Base-by-base conservation (phyloP, 2,113 vertebrate genomes). In the Pterocles gutturalis region DNA sequence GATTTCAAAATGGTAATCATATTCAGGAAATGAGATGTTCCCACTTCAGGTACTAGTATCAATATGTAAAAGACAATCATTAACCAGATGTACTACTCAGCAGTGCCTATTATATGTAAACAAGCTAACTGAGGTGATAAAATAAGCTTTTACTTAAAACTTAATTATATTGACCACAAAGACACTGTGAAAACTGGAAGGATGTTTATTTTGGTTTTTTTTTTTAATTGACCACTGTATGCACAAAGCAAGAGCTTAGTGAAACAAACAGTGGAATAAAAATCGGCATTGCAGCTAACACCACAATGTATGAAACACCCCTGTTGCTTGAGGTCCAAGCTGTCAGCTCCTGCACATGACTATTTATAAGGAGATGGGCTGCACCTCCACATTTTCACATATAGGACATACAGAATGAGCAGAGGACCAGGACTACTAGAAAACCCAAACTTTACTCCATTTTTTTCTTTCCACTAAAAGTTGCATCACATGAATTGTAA, bases 1-100 rank as follows among this genome's bases (percentile, higher is more conserved):
- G 97, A 98, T 98, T 98, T 98, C 97, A 97, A 97, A 98, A 96
- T 96, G 95, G 97, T 98, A 98, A 98, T 99, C 97, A 41, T 88
- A 97, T 97, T 97, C 97, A 97, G 95, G 97, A 98, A 97, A 96
- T 96, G 84, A 98, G 94, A 97, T 97, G 97, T 97, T 97, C 97
- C 97, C 96, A 98, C 97, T 98, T 97, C 97, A 98, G 97, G 97
- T 98, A 94, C 96, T 97, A 98, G 96, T 98, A 98, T 97, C 98
- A 98, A 98, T 98, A 98, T 98, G 98, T 97, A 98, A 97, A 97
- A 97, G 96, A 96, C 97, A 97, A 97, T 97, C 96, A 98, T 98
- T 98, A 98, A 97, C 94, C 94, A 91, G 96, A 96, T 91, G 90
- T 95, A 84, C 87, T 91, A 96, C 97, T 98, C 97, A 97, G 92